Evolutionary conservation across 2,797 vertebrate genomes (phyloP).

Genomic region (Pseudochromis fuscus): DNA sequence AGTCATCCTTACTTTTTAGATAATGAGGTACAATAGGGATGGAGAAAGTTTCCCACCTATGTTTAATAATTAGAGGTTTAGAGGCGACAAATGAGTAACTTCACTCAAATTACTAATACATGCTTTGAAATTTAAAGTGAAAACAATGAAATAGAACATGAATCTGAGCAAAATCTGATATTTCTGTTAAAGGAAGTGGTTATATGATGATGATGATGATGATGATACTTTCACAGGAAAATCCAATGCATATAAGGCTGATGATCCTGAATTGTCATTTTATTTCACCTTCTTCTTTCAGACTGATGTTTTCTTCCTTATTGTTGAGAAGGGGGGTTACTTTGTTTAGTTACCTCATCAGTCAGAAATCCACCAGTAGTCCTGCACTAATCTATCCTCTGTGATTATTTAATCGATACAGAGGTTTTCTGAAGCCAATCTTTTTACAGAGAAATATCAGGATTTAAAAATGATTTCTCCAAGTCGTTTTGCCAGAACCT

Average conservation of each 20-base stretch:
- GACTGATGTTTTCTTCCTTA: not conserved
- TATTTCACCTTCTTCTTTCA: not conserved
- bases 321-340: too few species aligned
- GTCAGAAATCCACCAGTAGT: too few species aligned
- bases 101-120: constrained; percentile 9
- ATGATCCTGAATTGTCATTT: not conserved
- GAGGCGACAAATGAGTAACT: constrained; percentile 11
- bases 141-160: not conserved
- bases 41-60: not conserved
- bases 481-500: too few species aligned
- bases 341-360: too few species aligned
- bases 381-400: too few species aligned
- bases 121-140: constrained; percentile 1
- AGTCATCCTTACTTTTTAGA: not conserved
- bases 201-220: too few species aligned
- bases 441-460: too few species aligned
- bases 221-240: not conserved
- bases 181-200: not conserved
- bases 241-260: not conserved
- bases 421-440: too few species aligned
- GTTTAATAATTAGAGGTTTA: constrained; percentile 18
- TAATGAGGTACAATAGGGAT: constrained; percentile 1
- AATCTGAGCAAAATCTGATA: constrained; percentile 4
- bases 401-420: too few species aligned
- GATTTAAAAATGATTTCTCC: too few species aligned